Conservation (phyloP, 2,113 vertebrate genomes). For the Ailurus styani region DNA sequence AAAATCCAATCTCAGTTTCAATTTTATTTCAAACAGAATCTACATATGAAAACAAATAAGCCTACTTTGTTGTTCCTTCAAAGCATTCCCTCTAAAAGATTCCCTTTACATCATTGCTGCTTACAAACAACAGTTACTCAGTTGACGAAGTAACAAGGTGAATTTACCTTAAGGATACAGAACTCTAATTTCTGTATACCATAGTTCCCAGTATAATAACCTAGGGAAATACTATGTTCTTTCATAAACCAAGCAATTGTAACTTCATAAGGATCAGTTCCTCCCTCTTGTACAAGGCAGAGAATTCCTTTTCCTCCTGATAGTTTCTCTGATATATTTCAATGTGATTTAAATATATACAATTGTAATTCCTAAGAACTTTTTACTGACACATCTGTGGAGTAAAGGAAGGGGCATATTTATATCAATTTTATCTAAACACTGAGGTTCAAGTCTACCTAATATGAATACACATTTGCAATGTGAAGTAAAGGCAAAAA, state of each 20-base stretch:
- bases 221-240: background rate
- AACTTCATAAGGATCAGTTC: background rate
- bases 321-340: background rate
- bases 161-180: background rate
- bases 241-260: conserved; percentile 31
- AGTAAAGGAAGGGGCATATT: background rate
- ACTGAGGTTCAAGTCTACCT: background rate
- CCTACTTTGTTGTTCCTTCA: background rate
- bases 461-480: background rate
- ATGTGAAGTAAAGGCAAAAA: background rate
- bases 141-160: background rate
- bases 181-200: background rate
- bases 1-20: background rate
- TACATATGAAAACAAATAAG: background rate
- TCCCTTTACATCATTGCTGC: background rate
- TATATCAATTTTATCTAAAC: background rate
- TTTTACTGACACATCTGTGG: background rate
- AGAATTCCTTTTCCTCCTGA: background rate
- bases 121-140: background rate
- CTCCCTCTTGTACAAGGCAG: background rate
- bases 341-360: background rate
- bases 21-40: conserved; percentile 17
- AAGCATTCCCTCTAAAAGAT: background rate
- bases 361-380: background rate
- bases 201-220: conserved; percentile 14